These are phyloP conservation scores for Sakesphorus luctuosus DNA, from an alignment of 2,113 vertebrate species.

Conservation along the genomic window DNA sequence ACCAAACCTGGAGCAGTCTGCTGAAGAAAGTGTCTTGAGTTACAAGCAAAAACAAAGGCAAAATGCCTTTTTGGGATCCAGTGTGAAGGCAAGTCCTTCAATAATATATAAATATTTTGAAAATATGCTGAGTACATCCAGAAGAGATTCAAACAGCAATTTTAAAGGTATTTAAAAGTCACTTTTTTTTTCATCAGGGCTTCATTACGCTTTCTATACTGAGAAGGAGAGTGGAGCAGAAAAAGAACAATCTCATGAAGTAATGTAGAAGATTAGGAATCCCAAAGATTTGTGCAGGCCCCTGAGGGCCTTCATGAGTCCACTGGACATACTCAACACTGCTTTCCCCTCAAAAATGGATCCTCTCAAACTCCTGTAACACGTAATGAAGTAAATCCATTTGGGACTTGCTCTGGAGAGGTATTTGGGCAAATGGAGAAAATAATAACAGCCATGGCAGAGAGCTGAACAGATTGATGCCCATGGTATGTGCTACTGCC, in stretches of 20 bases:
- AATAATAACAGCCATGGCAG: background rate
- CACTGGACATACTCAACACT: background rate
- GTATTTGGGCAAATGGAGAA: background rate
- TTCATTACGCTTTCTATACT: background rate
- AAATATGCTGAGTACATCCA: background rate
- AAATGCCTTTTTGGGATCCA: background rate
- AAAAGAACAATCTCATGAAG: background rate
- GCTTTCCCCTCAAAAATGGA: background rate
- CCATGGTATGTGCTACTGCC: background rate
- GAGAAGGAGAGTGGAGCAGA: background rate
- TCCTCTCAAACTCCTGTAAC: background rate
- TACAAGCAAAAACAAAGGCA: background rate
- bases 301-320: background rate
- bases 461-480: background rate
- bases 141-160: background rate
- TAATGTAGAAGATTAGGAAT: background rate
- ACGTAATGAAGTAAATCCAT: background rate
- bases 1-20: background rate
- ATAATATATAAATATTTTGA: background rate
- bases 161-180: background rate
- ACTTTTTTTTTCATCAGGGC: background rate
- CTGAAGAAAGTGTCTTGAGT: background rate
- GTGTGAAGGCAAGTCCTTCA: background rate
- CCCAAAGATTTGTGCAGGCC: background rate
- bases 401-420: background rate